A percentile compares a stretch with the other conserved stretches of the same genome.
Evolutionary conservation across 2,888 invertebrate species (phyloP).

Genomic region (Encarsia formosa): DNA sequence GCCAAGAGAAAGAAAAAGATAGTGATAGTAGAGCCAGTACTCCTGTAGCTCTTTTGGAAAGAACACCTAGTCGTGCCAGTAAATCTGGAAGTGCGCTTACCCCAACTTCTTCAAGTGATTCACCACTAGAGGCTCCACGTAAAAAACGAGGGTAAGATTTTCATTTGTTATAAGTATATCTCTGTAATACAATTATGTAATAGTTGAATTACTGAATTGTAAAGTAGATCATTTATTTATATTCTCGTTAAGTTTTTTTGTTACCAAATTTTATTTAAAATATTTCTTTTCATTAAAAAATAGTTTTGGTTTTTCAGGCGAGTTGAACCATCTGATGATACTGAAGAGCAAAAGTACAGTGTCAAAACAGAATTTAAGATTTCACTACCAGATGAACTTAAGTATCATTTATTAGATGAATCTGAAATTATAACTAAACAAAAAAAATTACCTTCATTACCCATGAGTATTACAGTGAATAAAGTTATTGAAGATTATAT

Average conservation of each 20-base stretch:
- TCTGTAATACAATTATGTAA: no score
- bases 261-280: not conserved
- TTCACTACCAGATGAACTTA: conserved; percentile 88
- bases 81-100: conserved; percentile 33
- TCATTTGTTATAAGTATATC: conserved; percentile 1
- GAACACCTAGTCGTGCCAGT: conserved; percentile 36
- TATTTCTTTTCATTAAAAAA: not conserved
- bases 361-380: conserved; percentile 72
- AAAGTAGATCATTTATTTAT: not conserved
- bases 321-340: conserved; percentile 41
- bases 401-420: conserved; percentile 90
- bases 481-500: conserved; percentile 85
- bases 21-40: conserved; percentile 64
- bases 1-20: conserved; percentile 48
- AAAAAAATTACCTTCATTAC: conserved; percentile 77
- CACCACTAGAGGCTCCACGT: conserved; percentile 39
- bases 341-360: conserved; percentile 43
- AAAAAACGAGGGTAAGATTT: conserved; percentile 53
- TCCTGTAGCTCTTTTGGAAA: conserved; percentile 50
- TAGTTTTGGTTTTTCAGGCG: conserved; percentile 33
- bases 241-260: not conserved
- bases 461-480: conserved; percentile 79
- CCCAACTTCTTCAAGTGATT: conserved; percentile 39
- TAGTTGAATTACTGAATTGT: no score
- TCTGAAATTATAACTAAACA: conserved; percentile 88